Evolutionary conservation across 2,888 invertebrate genomes (phyloP), one percentile per base, ranked within the genome.

Genomic region (Lottia gigantea): DNA sequence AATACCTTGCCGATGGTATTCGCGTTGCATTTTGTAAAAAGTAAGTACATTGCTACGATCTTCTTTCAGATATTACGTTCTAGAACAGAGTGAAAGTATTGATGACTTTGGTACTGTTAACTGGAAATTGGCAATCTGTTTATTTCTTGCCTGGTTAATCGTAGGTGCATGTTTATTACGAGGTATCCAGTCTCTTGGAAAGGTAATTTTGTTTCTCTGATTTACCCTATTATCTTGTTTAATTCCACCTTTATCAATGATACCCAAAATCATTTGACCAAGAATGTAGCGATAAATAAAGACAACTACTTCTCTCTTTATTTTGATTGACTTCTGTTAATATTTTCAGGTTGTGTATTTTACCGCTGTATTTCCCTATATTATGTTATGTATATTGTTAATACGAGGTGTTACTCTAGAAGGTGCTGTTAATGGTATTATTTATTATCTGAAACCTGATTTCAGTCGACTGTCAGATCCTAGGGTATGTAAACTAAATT

Each of bases 361-460:
- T 65, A 87, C 89, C 0, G 89, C 90, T 1, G 81, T 89, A 31
- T 85, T 89, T 71, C 90, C 90, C 0, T 90, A 89, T 80, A 76
- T 90, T 45, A 89, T 90, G 84, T 75, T 90, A 69, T 86, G 87
- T 3, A 86, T 94, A 80, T 89, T 95, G 70, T 93, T 95, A 82
- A 91, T 94, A 74, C 92, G 95, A 2, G 94, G 95, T 0, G 92
- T 94, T 7, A 93, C 94, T 1, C 89, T 95, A 67, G 94, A 94
- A 0, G 95, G 95, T 16, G 94, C 95, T 12, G 90, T 91, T 0
- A 92, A 93, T 49, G 95, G 95, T 2, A 93, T 95, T 70, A 85
- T 93, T 4, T 94, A 93, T 87, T 95, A 95, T 85, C 89, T 95
- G 67, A 93, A 92, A 62, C 95, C 95, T 2, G 92, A 94, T 82